These are phyloP conservation scores for Thymelicus lineola DNA, from an alignment of 2,888 invertebrate species.

Conservation along the genomic window DNA sequence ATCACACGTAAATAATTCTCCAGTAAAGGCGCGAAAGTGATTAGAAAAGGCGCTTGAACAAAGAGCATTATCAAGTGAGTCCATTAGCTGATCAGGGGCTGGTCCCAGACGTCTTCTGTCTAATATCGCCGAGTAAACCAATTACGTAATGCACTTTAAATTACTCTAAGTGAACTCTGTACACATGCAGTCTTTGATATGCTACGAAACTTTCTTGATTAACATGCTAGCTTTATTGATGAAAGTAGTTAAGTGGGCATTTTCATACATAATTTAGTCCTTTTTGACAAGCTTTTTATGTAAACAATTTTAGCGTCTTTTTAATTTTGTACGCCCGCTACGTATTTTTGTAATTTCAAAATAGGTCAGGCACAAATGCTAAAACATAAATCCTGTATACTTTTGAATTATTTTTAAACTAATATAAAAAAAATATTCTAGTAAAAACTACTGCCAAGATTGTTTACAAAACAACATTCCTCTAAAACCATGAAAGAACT, in stretches of 20 bases:
- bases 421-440: too few relatives aligned
- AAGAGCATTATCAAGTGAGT: slow-evolving; percentile 8
- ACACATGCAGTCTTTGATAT: not conserved
- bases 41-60: not conserved
- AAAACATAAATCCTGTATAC: too few relatives aligned
- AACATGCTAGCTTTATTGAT: not conserved
- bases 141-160: slow-evolving; percentile 29
- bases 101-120: not conserved
- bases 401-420: too few relatives aligned
- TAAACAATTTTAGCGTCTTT: too few relatives aligned
- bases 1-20: not conserved
- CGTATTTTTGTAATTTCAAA: too few relatives aligned
- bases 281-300: too few relatives aligned
- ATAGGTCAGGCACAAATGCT: too few relatives aligned
- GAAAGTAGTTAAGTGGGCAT: not conserved
- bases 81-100: slow-evolving; percentile 25
- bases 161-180: slow-evolving; percentile 14
- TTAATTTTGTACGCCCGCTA: too few relatives aligned
- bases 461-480: too few relatives aligned
- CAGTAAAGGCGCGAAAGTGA: not conserved
- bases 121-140: slow-evolving; percentile 4
- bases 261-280: too few relatives aligned
- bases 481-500: too few relatives aligned
- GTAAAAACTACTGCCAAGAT: too few relatives aligned
- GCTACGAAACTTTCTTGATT: slow-evolving; percentile 6